A percentile compares a stretch with the other conserved stretches of the same genome.
Evolutionary conservation across 1,140 invertebrate genomes (phyloP).

Genomic region (Dreissena polymorpha): DNA sequence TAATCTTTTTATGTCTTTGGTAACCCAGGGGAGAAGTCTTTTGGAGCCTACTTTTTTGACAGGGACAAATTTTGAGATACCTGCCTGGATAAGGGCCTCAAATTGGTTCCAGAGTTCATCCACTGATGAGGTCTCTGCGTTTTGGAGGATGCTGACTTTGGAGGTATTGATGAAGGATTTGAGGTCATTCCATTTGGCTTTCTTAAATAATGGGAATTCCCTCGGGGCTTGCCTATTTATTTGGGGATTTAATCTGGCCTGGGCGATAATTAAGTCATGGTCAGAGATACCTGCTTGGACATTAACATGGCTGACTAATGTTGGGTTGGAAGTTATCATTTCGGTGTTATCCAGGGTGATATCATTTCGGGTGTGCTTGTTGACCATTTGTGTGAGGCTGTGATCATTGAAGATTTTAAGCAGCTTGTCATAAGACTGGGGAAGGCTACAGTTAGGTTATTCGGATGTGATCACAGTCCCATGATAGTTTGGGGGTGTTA

Average conservation of each 20-base stretch:
- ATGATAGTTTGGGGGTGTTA: background rate
- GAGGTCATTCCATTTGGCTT: background rate
- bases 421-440: constrained; percentile 12
- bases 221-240: background rate
- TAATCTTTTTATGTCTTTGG: background rate
- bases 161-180: background rate
- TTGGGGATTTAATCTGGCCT: background rate
- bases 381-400: constrained; percentile 35
- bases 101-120: background rate
- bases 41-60: background rate
- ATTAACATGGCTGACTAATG: constrained; percentile 12
- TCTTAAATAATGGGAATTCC: background rate
- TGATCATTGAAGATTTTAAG: constrained; percentile 16
- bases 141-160: background rate
- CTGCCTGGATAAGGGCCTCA: background rate
- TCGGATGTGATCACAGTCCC: background rate
- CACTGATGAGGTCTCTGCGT: background rate
- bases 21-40: background rate
- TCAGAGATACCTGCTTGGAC: background rate
- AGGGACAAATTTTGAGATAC: background rate
- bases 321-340: constrained; percentile 18
- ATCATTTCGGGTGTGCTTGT: constrained; percentile 1
- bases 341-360: background rate
- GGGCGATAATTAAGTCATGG: background rate
- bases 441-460: background rate